Base-by-base conservation (phyloP, 2,888 invertebrate species). In the Tupiocoris notatus region DNA sequence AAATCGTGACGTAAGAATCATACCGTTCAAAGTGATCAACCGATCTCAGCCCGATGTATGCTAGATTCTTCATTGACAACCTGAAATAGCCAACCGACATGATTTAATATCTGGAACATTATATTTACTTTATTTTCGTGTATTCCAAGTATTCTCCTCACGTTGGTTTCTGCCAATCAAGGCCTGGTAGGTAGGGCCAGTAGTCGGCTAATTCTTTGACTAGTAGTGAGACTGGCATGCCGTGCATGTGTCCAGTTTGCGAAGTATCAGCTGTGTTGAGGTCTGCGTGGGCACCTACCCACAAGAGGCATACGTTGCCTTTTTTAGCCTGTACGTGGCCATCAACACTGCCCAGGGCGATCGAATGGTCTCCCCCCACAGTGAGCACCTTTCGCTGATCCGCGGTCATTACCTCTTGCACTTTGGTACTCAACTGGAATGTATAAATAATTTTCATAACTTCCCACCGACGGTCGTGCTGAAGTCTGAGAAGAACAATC, bases 201-300 rank as follows among this genome's bases (percentile, higher is more conserved):
- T 91, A 91, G 82, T 90, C 88, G 0, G 88, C 84, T 54, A 94
- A 85, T 83, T 94, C 94, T 76, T 89, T 88, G 24, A 90, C 88
- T 24, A 94, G 85, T 77, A 95, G 86, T 0, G 95, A 91, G 6
- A 95, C 88, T 0, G 95, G 93, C 88, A 89, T 89, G 21, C 90
- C 92, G 81, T 92, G 91, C 63, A 90, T 87, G 83, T 96, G 94
- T 9, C 96, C 96, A 22, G 91, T 89, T 1, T 83, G 86, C 1
- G 94, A 93, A 0, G 94, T 93, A 82, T 89, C 88, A 81, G 93
- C 92, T 16, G 96, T 92, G 85, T 97, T 96, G 80, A 96, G 88
- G 85, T 97, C 96, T 2, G 96, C 92, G 83, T 96, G 96, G 0
- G 96, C 95, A 84, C 96, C 96, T 39, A 96, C 88, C 95, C 95